Percentiles rank a stretch among this genome's conserved stretches.
phyloP scores from a whole-genome alignment of 2,888 invertebrate species.

The Hypomecis atomaria region DNA sequence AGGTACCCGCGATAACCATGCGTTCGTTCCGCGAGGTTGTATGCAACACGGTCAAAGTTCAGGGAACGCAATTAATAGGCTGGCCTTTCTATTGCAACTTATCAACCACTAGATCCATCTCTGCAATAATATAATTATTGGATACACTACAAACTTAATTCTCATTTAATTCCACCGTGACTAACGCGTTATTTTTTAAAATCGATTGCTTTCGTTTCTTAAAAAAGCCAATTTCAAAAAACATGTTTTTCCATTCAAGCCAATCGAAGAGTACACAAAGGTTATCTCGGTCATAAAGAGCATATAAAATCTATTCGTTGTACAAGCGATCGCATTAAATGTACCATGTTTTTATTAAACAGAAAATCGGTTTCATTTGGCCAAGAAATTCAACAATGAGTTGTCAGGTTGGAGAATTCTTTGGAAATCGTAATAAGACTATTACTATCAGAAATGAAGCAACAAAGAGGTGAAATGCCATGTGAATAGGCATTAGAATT shows the following conservation, averaged over 20 bases:
- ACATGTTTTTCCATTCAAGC: slow-evolving; percentile 36
- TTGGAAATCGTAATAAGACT: slow-evolving; percentile 81
- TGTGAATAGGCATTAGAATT: slow-evolving; percentile 84
- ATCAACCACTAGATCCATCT: slow-evolving; percentile 17
- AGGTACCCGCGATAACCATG: slow-evolving; percentile 66
- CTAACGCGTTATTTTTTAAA: slow-evolving; percentile 3
- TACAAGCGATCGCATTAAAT: slow-evolving; percentile 52
- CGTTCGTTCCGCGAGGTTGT: slow-evolving; percentile 41
- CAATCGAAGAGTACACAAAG: slow-evolving; percentile 40
- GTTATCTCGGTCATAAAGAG: slow-evolving; percentile 53
- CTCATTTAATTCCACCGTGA: slow-evolving; percentile 10
- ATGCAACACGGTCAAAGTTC: slow-evolving; percentile 60
- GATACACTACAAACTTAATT: neutral
- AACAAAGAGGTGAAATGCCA: slow-evolving; percentile 84
- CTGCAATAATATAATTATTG: slow-evolving; percentile 20
- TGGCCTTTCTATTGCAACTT: slow-evolving; percentile 28
- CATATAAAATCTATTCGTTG: slow-evolving; percentile 58
- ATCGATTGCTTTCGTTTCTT: slow-evolving; percentile 12
- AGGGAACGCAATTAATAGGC: slow-evolving; percentile 56
- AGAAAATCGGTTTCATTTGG: slow-evolving; percentile 45
- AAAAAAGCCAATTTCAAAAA: slow-evolving; percentile 29
- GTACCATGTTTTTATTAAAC: slow-evolving; percentile 50
- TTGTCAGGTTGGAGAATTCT: slow-evolving; percentile 67
- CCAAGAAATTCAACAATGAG: slow-evolving; percentile 57
- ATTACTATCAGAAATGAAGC: slow-evolving; percentile 83